Conservation (phyloP, 2,797 vertebrate species). For the Enoplosus armatus region DNA sequence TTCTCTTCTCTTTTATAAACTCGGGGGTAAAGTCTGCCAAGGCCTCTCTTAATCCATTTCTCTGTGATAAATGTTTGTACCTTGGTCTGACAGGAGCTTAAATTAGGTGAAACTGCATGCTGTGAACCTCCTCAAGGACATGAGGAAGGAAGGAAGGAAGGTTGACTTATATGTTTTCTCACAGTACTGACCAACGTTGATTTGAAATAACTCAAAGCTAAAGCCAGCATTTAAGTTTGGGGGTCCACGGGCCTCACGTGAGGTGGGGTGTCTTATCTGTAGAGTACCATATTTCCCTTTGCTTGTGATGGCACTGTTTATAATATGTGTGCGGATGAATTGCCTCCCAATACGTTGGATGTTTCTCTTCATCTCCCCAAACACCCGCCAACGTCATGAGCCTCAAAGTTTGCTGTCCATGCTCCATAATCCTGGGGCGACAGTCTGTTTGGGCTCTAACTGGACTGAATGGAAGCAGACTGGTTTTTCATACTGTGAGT, state of each 20-base stretch:
- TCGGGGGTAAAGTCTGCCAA: background rate
- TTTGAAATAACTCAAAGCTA: background rate
- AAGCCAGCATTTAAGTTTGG: background rate
- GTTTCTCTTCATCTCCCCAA: background rate
- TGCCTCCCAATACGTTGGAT: too few relatives aligned
- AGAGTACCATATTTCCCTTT: background rate
- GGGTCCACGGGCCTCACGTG: background rate
- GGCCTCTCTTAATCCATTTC: background rate
- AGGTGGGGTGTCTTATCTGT: background rate
- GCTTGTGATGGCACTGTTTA: too few relatives aligned
- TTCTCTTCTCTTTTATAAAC: background rate
- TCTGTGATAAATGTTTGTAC: conserved; percentile 20
- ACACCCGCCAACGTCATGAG: background rate
- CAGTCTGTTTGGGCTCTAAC: too few relatives aligned
- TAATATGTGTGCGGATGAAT: background rate
- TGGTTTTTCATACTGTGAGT: too few relatives aligned
- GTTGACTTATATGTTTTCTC: background rate
- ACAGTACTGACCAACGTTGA: background rate
- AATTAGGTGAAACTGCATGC: background rate
- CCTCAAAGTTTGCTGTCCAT: background rate
- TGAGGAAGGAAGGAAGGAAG: too few relatives aligned
- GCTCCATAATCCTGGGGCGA: too few relatives aligned
- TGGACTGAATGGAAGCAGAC: too few relatives aligned
- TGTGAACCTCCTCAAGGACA: conserved; percentile 1
- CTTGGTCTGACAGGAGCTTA: conserved; percentile 32